Evolutionary conservation across 2,888 invertebrate species (phyloP).

Genomic region (Drosophila buzzatii): DNA sequence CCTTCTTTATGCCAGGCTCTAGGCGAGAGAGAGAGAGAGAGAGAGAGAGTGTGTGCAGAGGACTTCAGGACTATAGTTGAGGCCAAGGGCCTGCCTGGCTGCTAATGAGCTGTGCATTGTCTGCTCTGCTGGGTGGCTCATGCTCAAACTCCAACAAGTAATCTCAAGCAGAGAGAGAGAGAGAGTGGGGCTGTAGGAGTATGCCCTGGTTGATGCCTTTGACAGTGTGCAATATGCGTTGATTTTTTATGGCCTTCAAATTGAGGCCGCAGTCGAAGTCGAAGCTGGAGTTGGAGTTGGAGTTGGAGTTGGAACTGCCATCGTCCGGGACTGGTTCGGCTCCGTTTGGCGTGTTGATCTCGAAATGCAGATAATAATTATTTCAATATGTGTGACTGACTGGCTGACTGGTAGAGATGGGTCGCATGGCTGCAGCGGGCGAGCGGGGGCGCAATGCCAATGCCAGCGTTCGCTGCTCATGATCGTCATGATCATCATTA

Average conservation of each 20-base stretch:
- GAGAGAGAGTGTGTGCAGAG: not conserved
- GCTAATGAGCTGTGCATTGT: constrained; percentile 58
- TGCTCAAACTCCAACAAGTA: constrained; percentile 7
- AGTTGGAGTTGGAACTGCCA: constrained; percentile 5
- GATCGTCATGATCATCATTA: constrained; percentile 74
- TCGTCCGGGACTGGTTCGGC: constrained; percentile 44
- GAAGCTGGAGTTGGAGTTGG: not conserved
- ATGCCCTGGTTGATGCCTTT: constrained; percentile 60
- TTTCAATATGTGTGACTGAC: constrained; percentile 83
- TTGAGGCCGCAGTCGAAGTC: constrained; percentile 59
- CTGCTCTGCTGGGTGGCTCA: constrained; percentile 20
- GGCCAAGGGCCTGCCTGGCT: constrained; percentile 27
- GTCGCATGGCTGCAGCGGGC: not conserved
- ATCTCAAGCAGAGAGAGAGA: not conserved
- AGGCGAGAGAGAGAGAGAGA: not conserved
- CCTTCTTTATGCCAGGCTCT: constrained; percentile 23
- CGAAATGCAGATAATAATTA: constrained; percentile 83
- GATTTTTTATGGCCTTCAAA: constrained; percentile 84
- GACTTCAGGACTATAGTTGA: constrained; percentile 4
- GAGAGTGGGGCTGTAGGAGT: not conserved
- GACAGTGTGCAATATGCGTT: constrained; percentile 84
- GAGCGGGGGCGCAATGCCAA: constrained; percentile 65
- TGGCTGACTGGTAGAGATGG: constrained; percentile 51
- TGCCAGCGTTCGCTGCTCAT: constrained; percentile 70
- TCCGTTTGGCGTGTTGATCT: constrained; percentile 76